Evolutionary conservation across 2,797 vertebrate genomes (phyloP).

Genomic region (Buceros bicornis): DNA sequence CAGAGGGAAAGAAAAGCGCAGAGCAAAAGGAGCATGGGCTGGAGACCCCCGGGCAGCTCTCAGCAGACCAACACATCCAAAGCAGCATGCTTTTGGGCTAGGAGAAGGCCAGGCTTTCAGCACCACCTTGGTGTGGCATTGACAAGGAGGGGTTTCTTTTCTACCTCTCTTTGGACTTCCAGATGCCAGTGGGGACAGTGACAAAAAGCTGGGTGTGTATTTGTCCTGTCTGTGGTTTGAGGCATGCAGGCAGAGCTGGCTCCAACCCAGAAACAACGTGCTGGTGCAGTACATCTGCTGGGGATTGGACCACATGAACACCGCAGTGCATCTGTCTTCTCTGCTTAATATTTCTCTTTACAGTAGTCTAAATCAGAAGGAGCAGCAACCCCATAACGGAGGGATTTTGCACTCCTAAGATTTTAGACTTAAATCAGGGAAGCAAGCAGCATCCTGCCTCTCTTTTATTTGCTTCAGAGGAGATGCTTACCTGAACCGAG

Average conservation of each 20-base stretch:
- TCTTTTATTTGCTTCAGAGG: neutral
- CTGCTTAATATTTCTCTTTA: neutral
- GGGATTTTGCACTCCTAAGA: neutral
- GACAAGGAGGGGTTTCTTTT: neutral
- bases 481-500: neutral
- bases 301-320: neutral
- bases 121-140: neutral
- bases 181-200: neutral
- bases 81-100: neutral
- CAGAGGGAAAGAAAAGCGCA: neutral
- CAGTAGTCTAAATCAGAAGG: neutral
- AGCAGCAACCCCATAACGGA: neutral
- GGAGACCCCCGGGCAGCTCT: neutral
- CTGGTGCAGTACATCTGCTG: neutral
- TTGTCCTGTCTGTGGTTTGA: neutral
- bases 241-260: accelerated
- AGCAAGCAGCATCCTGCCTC: neutral
- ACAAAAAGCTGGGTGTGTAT: neutral
- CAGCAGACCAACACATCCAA: accelerated
- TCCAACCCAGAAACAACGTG: accelerated
- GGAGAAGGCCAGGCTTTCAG: neutral
- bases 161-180: neutral
- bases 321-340: neutral
- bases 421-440: neutral
- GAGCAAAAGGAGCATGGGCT: accelerated